Percentiles rank a stretch among this genome's conserved stretches.
These are phyloP conservation scores for Paedocypris sp. DNA, from an alignment of 2,113 vertebrate genomes.

Conservation along the genomic window DNA sequence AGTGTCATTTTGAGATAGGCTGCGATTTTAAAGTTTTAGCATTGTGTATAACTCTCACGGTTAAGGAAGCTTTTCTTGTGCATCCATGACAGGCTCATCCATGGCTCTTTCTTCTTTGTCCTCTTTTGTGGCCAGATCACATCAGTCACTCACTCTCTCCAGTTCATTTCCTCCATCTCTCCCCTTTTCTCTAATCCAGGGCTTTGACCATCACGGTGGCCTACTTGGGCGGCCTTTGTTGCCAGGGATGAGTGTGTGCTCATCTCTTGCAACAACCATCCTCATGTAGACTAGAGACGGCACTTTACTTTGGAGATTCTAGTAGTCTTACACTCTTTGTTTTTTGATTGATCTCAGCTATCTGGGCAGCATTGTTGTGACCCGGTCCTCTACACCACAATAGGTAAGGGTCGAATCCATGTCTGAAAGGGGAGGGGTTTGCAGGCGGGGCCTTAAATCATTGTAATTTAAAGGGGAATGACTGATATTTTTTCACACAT, in stretches of 20 bases:
- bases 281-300: constrained; percentile 36
- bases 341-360: constrained; percentile 99
- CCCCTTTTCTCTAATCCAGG: constrained; percentile 31
- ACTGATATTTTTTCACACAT: constrained; percentile 15
- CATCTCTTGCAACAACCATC: constrained; percentile 36
- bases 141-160: constrained; percentile 25
- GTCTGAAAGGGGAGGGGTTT: constrained; percentile 87
- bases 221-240: constrained; percentile 30
- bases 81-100: constrained; percentile 22
- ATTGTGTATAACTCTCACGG: constrained; percentile 8
- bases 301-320: constrained; percentile 54
- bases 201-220: constrained; percentile 34
- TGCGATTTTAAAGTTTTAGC: too few relatives aligned
- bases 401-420: constrained; percentile 99
- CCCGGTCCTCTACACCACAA: constrained; percentile 98
- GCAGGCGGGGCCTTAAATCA: constrained; percentile 85
- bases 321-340: constrained; percentile 93
- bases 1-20: background rate
- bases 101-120: constrained; percentile 31
- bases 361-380: constrained; percentile 99
- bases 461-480: constrained; percentile 95
- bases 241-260: constrained; percentile 36
- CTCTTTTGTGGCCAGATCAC: constrained; percentile 29
- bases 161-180: constrained; percentile 26
- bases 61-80: constrained; percentile 20